Evolutionary conservation across 2,113 vertebrate genomes (phyloP).

Genomic region (Actenoides lindsayi): DNA sequence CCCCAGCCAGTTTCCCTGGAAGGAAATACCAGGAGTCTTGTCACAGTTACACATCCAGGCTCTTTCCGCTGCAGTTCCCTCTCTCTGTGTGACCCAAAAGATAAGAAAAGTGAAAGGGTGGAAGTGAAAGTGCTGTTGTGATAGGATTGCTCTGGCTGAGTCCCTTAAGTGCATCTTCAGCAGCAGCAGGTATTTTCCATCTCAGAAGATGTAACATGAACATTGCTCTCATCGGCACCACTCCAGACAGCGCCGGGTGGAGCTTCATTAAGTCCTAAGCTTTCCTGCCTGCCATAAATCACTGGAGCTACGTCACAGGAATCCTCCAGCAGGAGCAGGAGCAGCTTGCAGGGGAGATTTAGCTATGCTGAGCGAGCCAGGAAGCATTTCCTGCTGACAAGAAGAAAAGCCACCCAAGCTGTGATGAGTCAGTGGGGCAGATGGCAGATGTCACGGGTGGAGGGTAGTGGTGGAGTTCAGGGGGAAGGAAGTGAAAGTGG

Average conservation of each 20-base stretch:
- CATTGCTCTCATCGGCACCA: not conserved
- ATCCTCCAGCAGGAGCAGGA: not conserved
- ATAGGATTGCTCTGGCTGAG: not conserved
- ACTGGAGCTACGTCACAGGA: not conserved
- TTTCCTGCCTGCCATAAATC: not conserved
- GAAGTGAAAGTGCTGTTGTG: not conserved
- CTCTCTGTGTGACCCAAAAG: not conserved
- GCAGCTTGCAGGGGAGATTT: not conserved
- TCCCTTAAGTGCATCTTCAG: not conserved
- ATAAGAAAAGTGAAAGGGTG: not conserved
- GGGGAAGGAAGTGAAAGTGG: not conserved
- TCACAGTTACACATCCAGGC: not conserved
- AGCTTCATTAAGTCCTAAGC: not conserved
- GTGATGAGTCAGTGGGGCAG: conserved; percentile 39
- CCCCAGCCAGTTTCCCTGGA: not conserved
- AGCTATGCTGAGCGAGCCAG: not conserved
- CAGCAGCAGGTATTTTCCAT: not conserved
- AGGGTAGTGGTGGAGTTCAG: not conserved
- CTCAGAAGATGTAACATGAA: not conserved
- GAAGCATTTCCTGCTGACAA: not conserved
- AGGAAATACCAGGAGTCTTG: not conserved
- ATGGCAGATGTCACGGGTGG: conserved; percentile 3
- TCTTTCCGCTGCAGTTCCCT: not conserved
- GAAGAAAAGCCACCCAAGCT: conserved; percentile 51
- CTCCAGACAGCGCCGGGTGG: not conserved